Evolutionary conservation across 1,140 invertebrate species (phyloP).

Genomic region (Drosophila rufa): DNA sequence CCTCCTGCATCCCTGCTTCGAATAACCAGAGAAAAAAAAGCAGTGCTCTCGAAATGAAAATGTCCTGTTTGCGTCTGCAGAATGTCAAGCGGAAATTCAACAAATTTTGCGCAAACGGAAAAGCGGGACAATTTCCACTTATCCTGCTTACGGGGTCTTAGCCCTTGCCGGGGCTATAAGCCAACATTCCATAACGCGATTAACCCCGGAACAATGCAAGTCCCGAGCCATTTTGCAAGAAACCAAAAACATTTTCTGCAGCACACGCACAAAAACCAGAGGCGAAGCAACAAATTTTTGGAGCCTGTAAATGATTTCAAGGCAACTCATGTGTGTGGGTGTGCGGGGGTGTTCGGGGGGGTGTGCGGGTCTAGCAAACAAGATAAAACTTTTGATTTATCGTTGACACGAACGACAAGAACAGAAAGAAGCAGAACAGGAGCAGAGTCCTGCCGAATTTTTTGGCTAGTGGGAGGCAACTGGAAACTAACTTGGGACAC

Average conservation of each 20-base stretch:
- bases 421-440: slow-evolving; percentile 19
- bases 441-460: slow-evolving; percentile 26
- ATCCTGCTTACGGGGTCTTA: slow-evolving; percentile 29
- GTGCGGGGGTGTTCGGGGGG: not conserved
- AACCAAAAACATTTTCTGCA: slow-evolving; percentile 34
- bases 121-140: slow-evolving; percentile 37
- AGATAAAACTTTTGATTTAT: slow-evolving; percentile 84
- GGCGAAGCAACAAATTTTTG: slow-evolving; percentile 47
- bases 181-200: slow-evolving; percentile 47
- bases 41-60: slow-evolving; percentile 17
- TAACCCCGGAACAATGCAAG: slow-evolving; percentile 35
- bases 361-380: slow-evolving; percentile 47
- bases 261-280: slow-evolving; percentile 44
- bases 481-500: slow-evolving; percentile 46
- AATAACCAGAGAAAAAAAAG: slow-evolving; percentile 17
- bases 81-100: slow-evolving; percentile 65
- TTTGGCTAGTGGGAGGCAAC: slow-evolving; percentile 19
- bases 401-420: slow-evolving; percentile 75
- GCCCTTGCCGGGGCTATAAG: slow-evolving; percentile 15
- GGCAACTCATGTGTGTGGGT: slow-evolving; percentile 31
- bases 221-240: slow-evolving; percentile 10
- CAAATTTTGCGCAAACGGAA: slow-evolving; percentile 60
- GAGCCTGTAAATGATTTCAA: slow-evolving; percentile 53
- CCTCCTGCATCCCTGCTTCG: slow-evolving; percentile 23
- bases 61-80: slow-evolving; percentile 55